These are phyloP conservation scores for Anagrus nilaparvatae DNA, from an alignment of 1,140 invertebrate species.

Conservation along the genomic window DNA sequence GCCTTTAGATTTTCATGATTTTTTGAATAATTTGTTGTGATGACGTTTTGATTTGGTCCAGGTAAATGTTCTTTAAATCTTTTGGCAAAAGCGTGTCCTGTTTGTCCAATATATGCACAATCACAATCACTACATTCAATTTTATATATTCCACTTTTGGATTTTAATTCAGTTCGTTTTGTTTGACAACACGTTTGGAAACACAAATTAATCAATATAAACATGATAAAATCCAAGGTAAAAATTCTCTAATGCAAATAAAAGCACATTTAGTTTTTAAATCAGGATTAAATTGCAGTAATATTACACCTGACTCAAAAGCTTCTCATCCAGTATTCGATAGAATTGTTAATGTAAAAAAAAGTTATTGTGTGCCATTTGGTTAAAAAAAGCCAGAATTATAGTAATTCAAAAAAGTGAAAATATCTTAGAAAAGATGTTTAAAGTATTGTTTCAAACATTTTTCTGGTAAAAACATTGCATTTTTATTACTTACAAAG, in stretches of 20 bases:
- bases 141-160: too few species aligned
- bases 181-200: too few species aligned
- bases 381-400: slow-evolving; percentile 74
- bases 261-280: slow-evolving; percentile 62
- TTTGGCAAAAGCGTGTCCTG: too few species aligned
- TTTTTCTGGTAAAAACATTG: slow-evolving; percentile 41
- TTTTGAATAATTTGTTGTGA: too few species aligned
- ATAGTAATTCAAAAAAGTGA: slow-evolving; percentile 54
- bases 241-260: slow-evolving; percentile 60
- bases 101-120: too few species aligned
- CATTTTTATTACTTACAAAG: neutral
- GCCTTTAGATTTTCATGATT: too few species aligned
- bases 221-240: slow-evolving; percentile 24
- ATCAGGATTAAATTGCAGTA: slow-evolving; percentile 29
- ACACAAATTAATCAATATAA: slow-evolving; percentile 42
- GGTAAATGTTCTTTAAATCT: too few species aligned
- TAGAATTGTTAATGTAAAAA: slow-evolving; percentile 67
- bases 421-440: slow-evolving; percentile 44
- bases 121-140: too few species aligned
- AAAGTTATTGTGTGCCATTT: slow-evolving; percentile 65
- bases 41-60: too few species aligned
- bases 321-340: slow-evolving; percentile 65
- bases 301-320: slow-evolving; percentile 50
- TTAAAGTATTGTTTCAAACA: slow-evolving; percentile 63
- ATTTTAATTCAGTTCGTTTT: too few species aligned